Base-by-base conservation (phyloP, 2,113 vertebrate species). In the Origma solitaria region DNA sequence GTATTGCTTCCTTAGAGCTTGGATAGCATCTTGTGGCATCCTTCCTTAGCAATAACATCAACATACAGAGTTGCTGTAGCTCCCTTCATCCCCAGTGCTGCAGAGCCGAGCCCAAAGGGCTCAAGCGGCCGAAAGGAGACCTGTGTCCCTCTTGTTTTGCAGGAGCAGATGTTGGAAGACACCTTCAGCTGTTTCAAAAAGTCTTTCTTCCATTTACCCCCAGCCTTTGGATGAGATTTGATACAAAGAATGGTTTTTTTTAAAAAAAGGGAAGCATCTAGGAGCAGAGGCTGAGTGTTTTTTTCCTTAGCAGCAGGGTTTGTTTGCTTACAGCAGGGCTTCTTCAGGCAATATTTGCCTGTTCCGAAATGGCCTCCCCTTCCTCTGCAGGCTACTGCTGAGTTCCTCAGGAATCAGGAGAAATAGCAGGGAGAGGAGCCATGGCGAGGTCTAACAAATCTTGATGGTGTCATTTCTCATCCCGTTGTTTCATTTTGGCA, bases 401-500 rank as follows among this genome's bases (percentile, higher is more conserved):
- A 28, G 77, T 53, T 96, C 50, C 93, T 95, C 11, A 7, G 71
- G 44, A 90, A 92, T 45, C 18, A 11, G 86, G 61, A 95, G 82
- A 86, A 95, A 31, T 14, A 33, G 44, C 84, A 82, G 33, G 5
- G n/a, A 72, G 49, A 73, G 20, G n/a, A 95, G 54, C 17, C 1
- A 2, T 4, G 0, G 24, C 0, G 0, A 50, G 51, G 66, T 64
- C 65, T 92, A 88, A 90, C 35, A 92, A 88, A 94, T 89, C 38
- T 88, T 47, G 27, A 58, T 23, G 31, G 47, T 94, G 92, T 82
- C 45, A 92, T 90, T 95, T 89, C 87, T 77, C 89, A 91, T 89
- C 56, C 62, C 68, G 3, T 89, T 85, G 57, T 50, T 96, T 96
- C 56, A 61, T 94, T 93, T 84, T 82, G 66, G 76, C 90, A 94